phyloP scores from a whole-genome alignment of 2,797 vertebrate species.

The Gymnopithys bicolor region DNA sequence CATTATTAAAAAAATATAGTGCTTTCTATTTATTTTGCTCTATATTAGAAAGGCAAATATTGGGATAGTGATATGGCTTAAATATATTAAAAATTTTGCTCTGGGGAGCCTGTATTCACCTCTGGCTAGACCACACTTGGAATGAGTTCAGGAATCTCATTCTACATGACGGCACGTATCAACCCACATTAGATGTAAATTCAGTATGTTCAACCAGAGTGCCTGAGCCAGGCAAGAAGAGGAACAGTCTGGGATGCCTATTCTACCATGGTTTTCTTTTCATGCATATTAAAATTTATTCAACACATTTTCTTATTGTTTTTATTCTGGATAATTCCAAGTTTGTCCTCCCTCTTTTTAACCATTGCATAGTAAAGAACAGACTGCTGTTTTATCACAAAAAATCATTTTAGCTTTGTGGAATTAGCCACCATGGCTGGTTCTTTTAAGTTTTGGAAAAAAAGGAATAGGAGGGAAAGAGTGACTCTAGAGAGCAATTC shows the following conservation, averaged over 20 bases:
- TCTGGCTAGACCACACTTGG: background rate
- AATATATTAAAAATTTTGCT: constrained; percentile 6
- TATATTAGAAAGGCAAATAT: constrained; percentile 30
- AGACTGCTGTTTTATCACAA: background rate
- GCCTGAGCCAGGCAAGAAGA: background rate
- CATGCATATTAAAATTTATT: background rate
- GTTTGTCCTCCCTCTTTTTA: background rate
- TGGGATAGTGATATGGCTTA: constrained; percentile 11
- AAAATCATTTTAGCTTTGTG: background rate
- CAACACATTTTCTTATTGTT: background rate
- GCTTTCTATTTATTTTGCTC: constrained; percentile 4
- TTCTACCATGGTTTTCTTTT: background rate
- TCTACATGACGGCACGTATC: background rate
- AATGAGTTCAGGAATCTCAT: background rate
- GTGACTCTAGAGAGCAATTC: background rate
- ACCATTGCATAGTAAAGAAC: background rate
- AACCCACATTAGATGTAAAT: background rate
- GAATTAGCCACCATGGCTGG: background rate
- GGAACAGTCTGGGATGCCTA: background rate
- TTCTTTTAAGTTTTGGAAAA: background rate
- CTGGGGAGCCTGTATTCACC: background rate
- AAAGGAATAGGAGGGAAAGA: background rate
- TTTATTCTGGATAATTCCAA: background rate
- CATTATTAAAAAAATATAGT: constrained; percentile 19
- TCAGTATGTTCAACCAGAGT: background rate